Conservation (phyloP, 2,888 invertebrate species). For the Anoplius nigerrimus region DNA sequence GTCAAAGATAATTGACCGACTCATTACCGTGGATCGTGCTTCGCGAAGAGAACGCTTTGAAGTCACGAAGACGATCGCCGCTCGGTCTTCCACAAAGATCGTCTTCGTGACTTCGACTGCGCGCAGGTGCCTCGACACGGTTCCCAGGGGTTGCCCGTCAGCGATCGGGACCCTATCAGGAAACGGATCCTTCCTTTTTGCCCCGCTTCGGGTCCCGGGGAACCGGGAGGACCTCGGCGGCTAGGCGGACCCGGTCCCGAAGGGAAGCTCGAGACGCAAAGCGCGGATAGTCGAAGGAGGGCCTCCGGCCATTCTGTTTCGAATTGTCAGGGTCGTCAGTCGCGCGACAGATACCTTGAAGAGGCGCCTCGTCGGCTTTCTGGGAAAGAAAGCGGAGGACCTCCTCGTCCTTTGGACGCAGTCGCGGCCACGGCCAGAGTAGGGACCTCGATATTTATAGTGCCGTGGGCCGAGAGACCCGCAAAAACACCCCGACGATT, state of each 20-base stretch:
- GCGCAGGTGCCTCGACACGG: not conserved
- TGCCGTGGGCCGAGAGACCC: slow-evolving; percentile 57
- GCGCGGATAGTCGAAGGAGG: slow-evolving; percentile 25
- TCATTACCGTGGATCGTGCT: slow-evolving; percentile 49
- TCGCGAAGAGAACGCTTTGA: slow-evolving; percentile 22
- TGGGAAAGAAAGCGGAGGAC: slow-evolving; percentile 38
- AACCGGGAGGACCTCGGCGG: no score
- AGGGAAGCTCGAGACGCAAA: not conserved
- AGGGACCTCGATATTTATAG: slow-evolving; percentile 65
- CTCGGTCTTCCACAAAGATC: not conserved
- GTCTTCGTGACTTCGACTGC: slow-evolving; percentile 35
- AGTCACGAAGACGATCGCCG: slow-evolving; percentile 39
- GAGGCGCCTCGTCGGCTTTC: slow-evolving; percentile 57
- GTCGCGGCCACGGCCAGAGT: slow-evolving; percentile 33
- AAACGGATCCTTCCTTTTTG: not conserved
- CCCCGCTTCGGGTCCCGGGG: not conserved
- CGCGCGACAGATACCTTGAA: slow-evolving; percentile 61
- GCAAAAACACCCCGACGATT: slow-evolving; percentile 67
- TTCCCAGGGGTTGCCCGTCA: not conserved
- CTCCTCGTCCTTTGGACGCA: not conserved
- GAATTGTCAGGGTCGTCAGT: slow-evolving; percentile 55
- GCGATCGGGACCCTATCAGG: not conserved
- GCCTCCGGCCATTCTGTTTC: slow-evolving; percentile 53
- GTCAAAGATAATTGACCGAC: slow-evolving; percentile 1
- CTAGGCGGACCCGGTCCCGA: not conserved